These are phyloP conservation scores for Halesus radiatus DNA, from an alignment of 1,140 invertebrate species.

Conservation along the genomic window DNA sequence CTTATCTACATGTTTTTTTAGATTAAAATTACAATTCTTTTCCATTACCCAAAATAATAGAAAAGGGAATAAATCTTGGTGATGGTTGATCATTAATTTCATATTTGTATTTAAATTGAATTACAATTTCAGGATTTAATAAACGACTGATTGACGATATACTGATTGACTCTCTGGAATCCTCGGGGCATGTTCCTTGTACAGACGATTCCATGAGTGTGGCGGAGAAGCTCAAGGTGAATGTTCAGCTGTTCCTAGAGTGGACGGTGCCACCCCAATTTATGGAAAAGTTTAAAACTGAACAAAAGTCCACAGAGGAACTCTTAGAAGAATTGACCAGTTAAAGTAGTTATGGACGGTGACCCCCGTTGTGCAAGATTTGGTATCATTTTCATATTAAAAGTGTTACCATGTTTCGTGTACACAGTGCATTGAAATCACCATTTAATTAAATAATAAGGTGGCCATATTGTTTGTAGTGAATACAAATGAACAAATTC, in stretches of 20 bases:
- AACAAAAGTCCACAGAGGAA: slow-evolving; percentile 82
- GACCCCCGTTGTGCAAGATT: neutral
- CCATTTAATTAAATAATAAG: neutral
- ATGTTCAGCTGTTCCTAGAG: slow-evolving; percentile 83
- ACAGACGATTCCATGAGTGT: slow-evolving; percentile 70
- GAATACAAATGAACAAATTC: slow-evolving; percentile 28
- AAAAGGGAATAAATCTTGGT: neutral
- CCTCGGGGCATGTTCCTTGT: slow-evolving; percentile 78
- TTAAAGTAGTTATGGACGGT: slow-evolving; percentile 32
- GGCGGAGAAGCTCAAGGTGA: slow-evolving; percentile 75
- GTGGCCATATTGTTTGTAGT: slow-evolving; percentile 21
- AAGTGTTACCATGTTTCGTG: neutral
- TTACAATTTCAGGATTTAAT: slow-evolving; percentile 70
- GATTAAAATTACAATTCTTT: neutral
- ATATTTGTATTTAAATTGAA: slow-evolving; percentile 13
- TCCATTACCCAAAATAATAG: neutral
- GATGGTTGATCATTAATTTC: neutral
- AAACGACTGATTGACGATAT: slow-evolving; percentile 87
- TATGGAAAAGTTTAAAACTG: slow-evolving; percentile 81
- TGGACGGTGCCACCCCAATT: slow-evolving; percentile 85
- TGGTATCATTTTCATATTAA: slow-evolving; percentile 18
- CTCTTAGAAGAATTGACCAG: slow-evolving; percentile 81
- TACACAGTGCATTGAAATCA: neutral
- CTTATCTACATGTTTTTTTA: neutral
- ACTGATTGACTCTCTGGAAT: slow-evolving; percentile 81